A percentile compares a stretch with the other conserved stretches of the same genome.
Evolutionary conservation across 1,140 invertebrate genomes (phyloP).

Genomic region (Matsumurasca onukii): DNA sequence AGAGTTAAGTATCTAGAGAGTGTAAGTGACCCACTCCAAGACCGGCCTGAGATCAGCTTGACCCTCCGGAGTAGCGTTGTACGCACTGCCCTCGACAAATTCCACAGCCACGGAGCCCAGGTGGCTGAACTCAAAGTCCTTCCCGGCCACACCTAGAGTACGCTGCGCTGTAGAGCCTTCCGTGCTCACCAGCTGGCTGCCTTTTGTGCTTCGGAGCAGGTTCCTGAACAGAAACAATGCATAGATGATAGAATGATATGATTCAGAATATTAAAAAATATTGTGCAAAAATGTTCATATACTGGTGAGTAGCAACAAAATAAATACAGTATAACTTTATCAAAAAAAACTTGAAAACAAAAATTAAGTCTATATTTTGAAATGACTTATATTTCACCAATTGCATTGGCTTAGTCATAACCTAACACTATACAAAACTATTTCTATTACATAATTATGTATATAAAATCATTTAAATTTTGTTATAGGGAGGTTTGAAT

Average conservation of each 20-base stretch:
- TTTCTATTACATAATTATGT: too few relatives aligned
- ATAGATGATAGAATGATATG: constrained; percentile 23
- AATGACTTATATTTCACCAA: too few relatives aligned
- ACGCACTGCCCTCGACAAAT: constrained; percentile 70
- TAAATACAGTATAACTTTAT: neutral
- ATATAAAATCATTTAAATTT: too few relatives aligned
- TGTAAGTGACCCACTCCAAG: constrained; percentile 62
- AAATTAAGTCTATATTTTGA: too few relatives aligned
- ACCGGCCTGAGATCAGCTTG: constrained; percentile 58
- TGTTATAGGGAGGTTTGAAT: too few relatives aligned
- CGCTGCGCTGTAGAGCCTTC: constrained; percentile 61
- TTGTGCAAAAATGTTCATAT: neutral
- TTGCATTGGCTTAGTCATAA: too few relatives aligned
- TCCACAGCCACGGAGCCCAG: constrained; percentile 64
- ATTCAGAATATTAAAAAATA: constrained; percentile 18
- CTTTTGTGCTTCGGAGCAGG: constrained; percentile 73
- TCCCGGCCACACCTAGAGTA: constrained; percentile 68
- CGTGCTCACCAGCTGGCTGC: constrained; percentile 71
- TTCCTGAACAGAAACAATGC: constrained; percentile 57
- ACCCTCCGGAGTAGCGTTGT: constrained; percentile 57
- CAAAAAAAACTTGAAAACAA: too few relatives aligned
- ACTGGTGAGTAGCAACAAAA: neutral
- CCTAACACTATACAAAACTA: too few relatives aligned
- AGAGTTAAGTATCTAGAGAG: constrained; percentile 48
- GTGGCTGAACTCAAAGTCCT: constrained; percentile 80